Evolutionary conservation across 2,888 invertebrate species (phyloP), one percentile per base, ranked within the genome.

Genomic region (Selenia dentaria): DNA sequence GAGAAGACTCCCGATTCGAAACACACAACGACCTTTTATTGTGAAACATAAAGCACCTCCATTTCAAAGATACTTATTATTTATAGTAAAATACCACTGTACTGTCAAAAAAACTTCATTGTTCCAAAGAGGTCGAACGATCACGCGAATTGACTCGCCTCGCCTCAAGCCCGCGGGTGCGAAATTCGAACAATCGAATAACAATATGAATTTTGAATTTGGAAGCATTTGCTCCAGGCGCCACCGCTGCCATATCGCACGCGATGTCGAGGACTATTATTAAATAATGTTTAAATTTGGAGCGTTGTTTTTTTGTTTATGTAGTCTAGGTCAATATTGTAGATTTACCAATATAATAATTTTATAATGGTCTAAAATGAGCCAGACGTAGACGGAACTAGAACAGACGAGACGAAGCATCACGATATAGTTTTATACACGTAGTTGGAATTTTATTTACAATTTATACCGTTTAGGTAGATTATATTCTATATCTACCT

Each of bases 231-330:
- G 79, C 83, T 74, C 40, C 63, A 43, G 64, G 81, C 73, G 58
- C 56, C 60, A 55, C 63, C 45, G 62, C 56, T 57, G 74, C 77
- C 85, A 87, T 87, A 87, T 74, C 59, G 83, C 86, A 85, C 83
- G 86, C 80, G 67, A 84, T 70, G 60, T 54, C 51, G 52, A 32
- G 29, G 42, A 58, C 59, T 22, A 8, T 63, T 54, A 67, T 68
- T 67, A 67, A 59, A 38, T 50, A 42, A 47, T 54, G 2, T 3
- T 52, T 44, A 46, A 31, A 50, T 41, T 57, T 49, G 37, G 50
- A 38, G 26, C 35, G 8, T 32, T 35, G 3, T 22, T 29, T 33
- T 40, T 42, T 46, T 37, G 29, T 37, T 28, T 2, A 9, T 26
- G 22, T 34, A 10, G 31, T 61, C 44, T 22, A 37, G 39, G 35